Conservation (phyloP, 2,888 invertebrate species). For the Byasa hedistus region DNA sequence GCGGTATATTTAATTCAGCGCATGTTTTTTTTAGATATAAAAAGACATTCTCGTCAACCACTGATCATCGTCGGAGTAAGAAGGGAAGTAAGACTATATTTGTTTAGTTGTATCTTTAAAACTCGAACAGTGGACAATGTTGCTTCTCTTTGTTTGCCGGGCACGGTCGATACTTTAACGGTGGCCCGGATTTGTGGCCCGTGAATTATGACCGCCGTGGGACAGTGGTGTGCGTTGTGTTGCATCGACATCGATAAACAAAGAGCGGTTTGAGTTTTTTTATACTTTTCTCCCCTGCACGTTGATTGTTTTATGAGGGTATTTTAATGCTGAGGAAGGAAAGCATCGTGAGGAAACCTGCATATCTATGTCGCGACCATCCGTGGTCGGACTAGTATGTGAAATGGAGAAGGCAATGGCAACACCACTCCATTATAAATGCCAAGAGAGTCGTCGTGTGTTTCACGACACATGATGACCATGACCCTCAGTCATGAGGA, state of each 20-base stretch:
- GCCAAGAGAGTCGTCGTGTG: no score
- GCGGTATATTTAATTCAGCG: no score
- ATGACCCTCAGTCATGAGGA: no score
- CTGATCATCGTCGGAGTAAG: not conserved
- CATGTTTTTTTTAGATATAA: no score
- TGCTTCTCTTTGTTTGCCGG: slow-evolving; percentile 54
- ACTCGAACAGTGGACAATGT: slow-evolving; percentile 44
- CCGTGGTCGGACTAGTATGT: no score
- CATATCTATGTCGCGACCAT: no score
- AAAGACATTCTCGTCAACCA: no score
- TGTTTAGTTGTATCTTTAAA: slow-evolving; percentile 1
- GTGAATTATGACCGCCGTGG: slow-evolving; percentile 58
- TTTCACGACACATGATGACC: no score
- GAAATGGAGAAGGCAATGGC: no score
- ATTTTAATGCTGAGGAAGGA: not conserved
- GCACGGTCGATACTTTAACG: slow-evolving; percentile 60
- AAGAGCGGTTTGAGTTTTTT: slow-evolving; percentile 22
- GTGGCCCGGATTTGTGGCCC: slow-evolving; percentile 69
- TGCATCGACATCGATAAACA: slow-evolving; percentile 43
- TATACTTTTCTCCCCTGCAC: slow-evolving; percentile 20
- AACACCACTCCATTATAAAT: no score
- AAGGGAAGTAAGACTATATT: not conserved
- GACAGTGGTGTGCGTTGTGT: slow-evolving; percentile 45
- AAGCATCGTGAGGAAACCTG: no score
- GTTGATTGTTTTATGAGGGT: slow-evolving; percentile 22